Conservation (phyloP, 30 jellyfish, hydroid and myxozoan genomes). For the Hydractinia symbiolongicarpus region DNA sequence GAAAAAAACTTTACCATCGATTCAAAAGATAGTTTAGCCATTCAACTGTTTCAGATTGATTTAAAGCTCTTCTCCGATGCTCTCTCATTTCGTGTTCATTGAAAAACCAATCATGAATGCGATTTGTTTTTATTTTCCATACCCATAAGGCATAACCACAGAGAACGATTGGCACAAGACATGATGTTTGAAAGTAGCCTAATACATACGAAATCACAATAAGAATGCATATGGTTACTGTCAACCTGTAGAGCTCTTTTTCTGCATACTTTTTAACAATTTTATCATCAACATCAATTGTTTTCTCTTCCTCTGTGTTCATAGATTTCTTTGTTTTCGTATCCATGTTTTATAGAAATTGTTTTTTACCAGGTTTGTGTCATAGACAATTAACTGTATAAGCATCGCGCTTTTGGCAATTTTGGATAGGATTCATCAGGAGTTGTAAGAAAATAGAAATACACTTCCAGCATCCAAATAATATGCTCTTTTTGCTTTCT, state of each 20-base stretch:
- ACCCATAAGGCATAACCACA: constrained; percentile 67
- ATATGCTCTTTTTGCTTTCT: no score
- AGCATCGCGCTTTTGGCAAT: no score
- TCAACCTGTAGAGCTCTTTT: constrained; percentile 50
- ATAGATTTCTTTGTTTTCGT: not conserved
- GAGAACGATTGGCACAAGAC: constrained; percentile 55
- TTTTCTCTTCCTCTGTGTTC: constrained; percentile 7
- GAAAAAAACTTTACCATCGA: constrained; percentile 65
- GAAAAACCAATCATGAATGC: constrained; percentile 64
- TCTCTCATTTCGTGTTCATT: constrained; percentile 81
- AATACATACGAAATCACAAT: constrained; percentile 50
- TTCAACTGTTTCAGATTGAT: constrained; percentile 89
- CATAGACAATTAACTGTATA: no score
- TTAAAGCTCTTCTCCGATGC: constrained; percentile 83
- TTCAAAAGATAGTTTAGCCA: constrained; percentile 85
- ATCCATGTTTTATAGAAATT: not conserved
- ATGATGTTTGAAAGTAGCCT: constrained; percentile 68
- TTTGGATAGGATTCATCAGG: no score
- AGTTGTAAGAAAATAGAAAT: no score
- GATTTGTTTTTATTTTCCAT: constrained; percentile 67
- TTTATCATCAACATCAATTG: constrained; percentile 15
- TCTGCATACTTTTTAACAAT: constrained; percentile 6
- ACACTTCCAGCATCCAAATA: no score
- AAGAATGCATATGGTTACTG: constrained; percentile 65
- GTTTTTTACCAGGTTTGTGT: not conserved